Percentiles rank a stretch among this genome's conserved stretches.
Conservation (phyloP, 2,888 invertebrate genomes). For the Tortrix viridana region DNA sequence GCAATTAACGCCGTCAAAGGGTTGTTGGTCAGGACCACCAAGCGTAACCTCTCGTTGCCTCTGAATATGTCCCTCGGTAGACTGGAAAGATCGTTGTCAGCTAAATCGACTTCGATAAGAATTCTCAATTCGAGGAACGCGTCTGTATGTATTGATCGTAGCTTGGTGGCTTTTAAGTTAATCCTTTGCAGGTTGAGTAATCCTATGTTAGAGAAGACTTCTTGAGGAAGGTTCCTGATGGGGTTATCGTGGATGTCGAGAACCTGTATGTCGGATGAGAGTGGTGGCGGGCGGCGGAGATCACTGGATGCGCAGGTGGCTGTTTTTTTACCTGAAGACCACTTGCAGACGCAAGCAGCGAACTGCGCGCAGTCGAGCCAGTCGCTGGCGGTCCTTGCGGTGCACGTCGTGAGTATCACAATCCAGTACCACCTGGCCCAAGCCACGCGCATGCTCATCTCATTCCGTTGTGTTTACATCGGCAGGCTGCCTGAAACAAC, state of each 20-base stretch:
- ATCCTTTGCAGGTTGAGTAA: conserved; percentile 93
- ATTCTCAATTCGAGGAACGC: conserved; percentile 95
- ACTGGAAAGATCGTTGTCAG: conserved; percentile 90
- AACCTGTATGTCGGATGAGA: conserved; percentile 85
- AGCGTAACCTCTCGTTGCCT: conserved; percentile 92
- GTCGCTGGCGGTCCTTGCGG: conserved; percentile 85
- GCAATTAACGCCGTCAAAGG: conserved; percentile 89
- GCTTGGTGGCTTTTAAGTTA: conserved; percentile 89
- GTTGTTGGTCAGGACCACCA: conserved; percentile 92
- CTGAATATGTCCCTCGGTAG: conserved; percentile 92
- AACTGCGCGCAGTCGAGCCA: conserved; percentile 95
- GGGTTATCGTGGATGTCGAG: conserved; percentile 93
- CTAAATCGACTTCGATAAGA: conserved; percentile 93
- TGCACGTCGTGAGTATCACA: conserved; percentile 79
- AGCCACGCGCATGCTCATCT: conserved; percentile 84
- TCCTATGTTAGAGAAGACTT: conserved; percentile 91
- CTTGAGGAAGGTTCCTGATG: conserved; percentile 89
- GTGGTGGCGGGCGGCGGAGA: conserved; percentile 89
- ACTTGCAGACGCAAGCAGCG: conserved; percentile 94
- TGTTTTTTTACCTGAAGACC: conserved; percentile 96
- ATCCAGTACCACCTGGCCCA: conserved; percentile 83
- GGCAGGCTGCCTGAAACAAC: conserved; percentile 80
- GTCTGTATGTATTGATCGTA: conserved; percentile 90
- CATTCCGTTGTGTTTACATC: conserved; percentile 80
- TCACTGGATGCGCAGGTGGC: conserved; percentile 93